Base-by-base conservation (phyloP, 2,113 vertebrate species). In the Blennius ocellaris region DNA sequence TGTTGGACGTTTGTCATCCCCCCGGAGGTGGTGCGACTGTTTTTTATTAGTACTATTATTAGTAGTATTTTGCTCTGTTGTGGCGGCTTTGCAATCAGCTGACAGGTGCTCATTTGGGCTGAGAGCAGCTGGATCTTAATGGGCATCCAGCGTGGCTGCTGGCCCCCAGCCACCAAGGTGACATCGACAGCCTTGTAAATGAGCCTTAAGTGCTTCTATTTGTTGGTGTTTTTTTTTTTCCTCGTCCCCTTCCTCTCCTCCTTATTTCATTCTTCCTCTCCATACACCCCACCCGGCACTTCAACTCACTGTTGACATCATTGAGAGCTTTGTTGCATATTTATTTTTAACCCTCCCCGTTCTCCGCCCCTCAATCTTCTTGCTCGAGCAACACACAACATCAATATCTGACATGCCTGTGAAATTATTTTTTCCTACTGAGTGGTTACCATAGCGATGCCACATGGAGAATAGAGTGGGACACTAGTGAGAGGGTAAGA, bases 381-480 rank as follows among this genome's bases (percentile, higher is more conserved):
- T 50, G 41, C 49, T 39, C 64, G 52, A 78, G 58, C 59, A 47
- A 49, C 66, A 65, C 69, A 14, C 69, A 51, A 87, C 75, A 44
- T 48, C 72, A 77, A 70, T 62, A 85, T 76, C 43, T 77, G 78
- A 69, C 71, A 43, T 60, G 56, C 53, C 83, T 81, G 73, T 83
- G 77, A 81, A 64, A 64, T 85, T 53, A 69, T 81, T 74, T 80
- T 73, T 74, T 73, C 63, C 52, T 8, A 17, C 78, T 48, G 66
- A 60, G 72, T 73, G 52, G 90, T 91, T 88, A 60, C 89, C 86
- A 89, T 89, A 83, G 90, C 66, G 82, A 90, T 87, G 45, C 45
- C 76, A 83, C 84, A 85, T 79, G 59, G 75, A 62, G 51, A 80
- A 63, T 40, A 65, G 69, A 67, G 41, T 58, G 52, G 74, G 71